These are phyloP conservation scores for Conus canariensis DNA, from an alignment of 2,888 invertebrate genomes.

Conservation along the genomic window DNA sequence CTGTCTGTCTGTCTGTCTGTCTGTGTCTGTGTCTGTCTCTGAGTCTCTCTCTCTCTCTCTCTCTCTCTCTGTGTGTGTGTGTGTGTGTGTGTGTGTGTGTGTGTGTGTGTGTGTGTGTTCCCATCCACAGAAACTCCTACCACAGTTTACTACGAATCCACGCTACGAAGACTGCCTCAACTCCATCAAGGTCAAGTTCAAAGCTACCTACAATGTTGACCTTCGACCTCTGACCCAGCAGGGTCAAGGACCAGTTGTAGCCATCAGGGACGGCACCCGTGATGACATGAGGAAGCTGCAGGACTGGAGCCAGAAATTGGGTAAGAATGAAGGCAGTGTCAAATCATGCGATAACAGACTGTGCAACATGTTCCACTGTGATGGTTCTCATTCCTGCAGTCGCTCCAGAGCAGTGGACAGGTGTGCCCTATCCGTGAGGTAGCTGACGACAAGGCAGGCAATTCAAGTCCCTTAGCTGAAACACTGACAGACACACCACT, in stretches of 20 bases:
- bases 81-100: no score
- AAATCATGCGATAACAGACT: no score
- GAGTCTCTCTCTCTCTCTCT: neutral
- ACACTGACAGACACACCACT: no score
- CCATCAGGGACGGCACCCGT: neutral
- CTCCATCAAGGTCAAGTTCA: neutral
- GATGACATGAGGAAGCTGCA: neutral
- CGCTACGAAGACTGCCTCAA: neutral
- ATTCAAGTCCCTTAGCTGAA: no score
- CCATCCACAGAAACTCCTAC: neutral
- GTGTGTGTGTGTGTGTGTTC: no score
- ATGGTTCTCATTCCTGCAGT: no score
- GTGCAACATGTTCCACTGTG: no score
- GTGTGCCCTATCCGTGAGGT: no score
- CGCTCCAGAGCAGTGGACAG: no score
- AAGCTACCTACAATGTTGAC: neutral
- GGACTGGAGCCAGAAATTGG: neutral
- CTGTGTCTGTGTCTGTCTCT: neutral
- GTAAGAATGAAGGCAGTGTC: neutral
- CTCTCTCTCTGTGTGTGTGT: no score
- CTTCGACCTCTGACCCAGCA: neutral
- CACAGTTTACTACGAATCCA: neutral
- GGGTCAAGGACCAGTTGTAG: neutral
- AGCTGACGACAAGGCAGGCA: no score
- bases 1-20: neutral